Base-by-base conservation (phyloP, 2,888 invertebrate species). In the Alloscopus bannaensis region DNA sequence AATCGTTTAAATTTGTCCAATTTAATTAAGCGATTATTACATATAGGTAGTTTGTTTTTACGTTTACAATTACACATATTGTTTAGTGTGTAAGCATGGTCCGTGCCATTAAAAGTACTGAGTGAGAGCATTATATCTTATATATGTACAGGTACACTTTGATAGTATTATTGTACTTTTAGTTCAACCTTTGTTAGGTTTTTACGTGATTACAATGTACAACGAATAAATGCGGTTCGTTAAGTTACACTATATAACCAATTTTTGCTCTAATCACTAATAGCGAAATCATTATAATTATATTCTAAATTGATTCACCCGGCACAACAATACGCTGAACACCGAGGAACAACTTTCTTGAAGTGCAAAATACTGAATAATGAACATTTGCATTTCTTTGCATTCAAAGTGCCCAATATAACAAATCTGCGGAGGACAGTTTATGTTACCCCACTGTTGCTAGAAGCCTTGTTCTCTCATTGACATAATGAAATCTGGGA, bases 381-480 rank as follows among this genome's bases (percentile, higher is more conserved):
- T 11, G 20, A n/a, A 18, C 52, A 6, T 16, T n/a, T 3, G 3
- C 13, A 6, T 52, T 52, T 52, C 13, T 22, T 52, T 13, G 20
- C 2, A 52, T 3, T n/a, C n/a, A n/a, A n/a, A n/a, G n/a, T n/a
- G n/a, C n/a, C n/a, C n/a, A n/a, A n/a, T n/a, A n/a, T n/a, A n/a
- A n/a, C n/a, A n/a, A n/a, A n/a, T n/a, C n/a, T n/a, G n/a, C 8
- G 36, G 31, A 24, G 8, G 3, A 8, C 28, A 20, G 16, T 64
- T 16, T 45, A 8, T 50, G n/a, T n/a, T 55, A 71, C 11, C 57
- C 65, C 6, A 66, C 78, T 1, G 78, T 66, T 0, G 72, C 72
- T 13, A 79, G 52, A 40, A 79, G 79, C 22, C 79, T 29, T 13
- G 72, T 79, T 22, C 79, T 59, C 36, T 79, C 79, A 55, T 36